phyloP scores from a whole-genome alignment of 2,888 invertebrate species.

The Rhynchonema sp. region DNA sequence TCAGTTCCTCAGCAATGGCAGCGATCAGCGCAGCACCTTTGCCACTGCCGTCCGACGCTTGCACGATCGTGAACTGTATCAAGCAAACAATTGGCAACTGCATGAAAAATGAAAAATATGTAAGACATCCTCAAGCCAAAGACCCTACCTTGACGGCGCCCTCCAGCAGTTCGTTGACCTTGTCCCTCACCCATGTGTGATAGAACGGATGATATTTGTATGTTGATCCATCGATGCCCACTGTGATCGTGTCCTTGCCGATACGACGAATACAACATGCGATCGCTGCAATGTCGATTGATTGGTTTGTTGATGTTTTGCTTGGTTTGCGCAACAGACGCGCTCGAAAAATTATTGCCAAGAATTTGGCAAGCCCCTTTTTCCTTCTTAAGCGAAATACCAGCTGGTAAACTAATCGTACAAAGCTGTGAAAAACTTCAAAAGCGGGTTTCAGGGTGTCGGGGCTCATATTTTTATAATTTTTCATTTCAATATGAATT shows the following conservation, averaged over 20 bases:
- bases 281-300: constrained; percentile 30
- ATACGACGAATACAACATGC: constrained; percentile 75
- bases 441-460: too few relatives aligned
- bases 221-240: constrained; percentile 89
- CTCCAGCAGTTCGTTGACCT: constrained; percentile 40
- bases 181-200: constrained; percentile 75
- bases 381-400: too few relatives aligned
- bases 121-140: not conserved
- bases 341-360: too few relatives aligned
- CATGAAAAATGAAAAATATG: not conserved
- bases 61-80: constrained; percentile 54
- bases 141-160: constrained; percentile 36
- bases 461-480: too few relatives aligned
- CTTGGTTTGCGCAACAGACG: too few relatives aligned
- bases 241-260: constrained; percentile 60
- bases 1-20: constrained; percentile 41
- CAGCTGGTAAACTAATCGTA: too few relatives aligned
- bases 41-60: constrained; percentile 82
- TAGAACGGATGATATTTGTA: constrained; percentile 91
- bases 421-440: too few relatives aligned
- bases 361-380: too few relatives aligned
- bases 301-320: too few relatives aligned
- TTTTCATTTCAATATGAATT: too few relatives aligned
- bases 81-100: not conserved
- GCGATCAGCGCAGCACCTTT: constrained; percentile 84